phyloP scores from a whole-genome alignment of 2,113 vertebrate species.

The Oxyruncus cristatus region DNA sequence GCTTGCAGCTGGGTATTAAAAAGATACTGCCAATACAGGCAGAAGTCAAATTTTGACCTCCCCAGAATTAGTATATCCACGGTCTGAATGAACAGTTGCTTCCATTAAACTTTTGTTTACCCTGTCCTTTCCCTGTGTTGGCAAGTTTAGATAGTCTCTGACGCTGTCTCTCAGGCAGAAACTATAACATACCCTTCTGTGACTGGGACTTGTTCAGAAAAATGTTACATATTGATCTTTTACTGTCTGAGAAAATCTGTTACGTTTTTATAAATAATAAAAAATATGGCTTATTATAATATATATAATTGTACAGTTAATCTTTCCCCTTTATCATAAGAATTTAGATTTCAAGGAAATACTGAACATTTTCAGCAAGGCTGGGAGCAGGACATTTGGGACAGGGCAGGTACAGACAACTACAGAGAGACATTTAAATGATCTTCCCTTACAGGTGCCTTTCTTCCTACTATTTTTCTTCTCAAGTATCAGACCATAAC shows the following conservation, averaged over 20 bases:
- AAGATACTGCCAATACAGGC: neutral
- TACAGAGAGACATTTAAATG: neutral
- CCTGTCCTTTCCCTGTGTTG: neutral
- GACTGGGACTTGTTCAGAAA: neutral
- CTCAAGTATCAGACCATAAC: neutral
- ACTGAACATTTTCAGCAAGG: neutral
- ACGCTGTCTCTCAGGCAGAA: neutral
- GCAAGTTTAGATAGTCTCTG: neutral
- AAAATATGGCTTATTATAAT: neutral
- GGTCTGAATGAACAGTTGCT: neutral
- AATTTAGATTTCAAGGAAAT: neutral
- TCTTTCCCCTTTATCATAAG: neutral
- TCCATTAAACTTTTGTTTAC: neutral
- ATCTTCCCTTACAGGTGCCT: neutral
- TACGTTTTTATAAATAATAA: neutral
- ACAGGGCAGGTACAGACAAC: neutral
- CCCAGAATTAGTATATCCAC: neutral
- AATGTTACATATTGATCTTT: neutral
- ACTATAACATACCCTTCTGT: neutral
- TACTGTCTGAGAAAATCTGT: neutral
- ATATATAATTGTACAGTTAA: neutral
- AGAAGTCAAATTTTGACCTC: slow-evolving; percentile 10
- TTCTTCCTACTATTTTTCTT: neutral
- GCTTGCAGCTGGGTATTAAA: slow-evolving; percentile 29
- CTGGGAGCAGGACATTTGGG: neutral